A percentile compares a stretch with the other conserved stretches of the same genome.
These are phyloP conservation scores for Megaustenia siamemsis DNA, from an alignment of 2,888 invertebrate species.

Conservation along the genomic window DNA sequence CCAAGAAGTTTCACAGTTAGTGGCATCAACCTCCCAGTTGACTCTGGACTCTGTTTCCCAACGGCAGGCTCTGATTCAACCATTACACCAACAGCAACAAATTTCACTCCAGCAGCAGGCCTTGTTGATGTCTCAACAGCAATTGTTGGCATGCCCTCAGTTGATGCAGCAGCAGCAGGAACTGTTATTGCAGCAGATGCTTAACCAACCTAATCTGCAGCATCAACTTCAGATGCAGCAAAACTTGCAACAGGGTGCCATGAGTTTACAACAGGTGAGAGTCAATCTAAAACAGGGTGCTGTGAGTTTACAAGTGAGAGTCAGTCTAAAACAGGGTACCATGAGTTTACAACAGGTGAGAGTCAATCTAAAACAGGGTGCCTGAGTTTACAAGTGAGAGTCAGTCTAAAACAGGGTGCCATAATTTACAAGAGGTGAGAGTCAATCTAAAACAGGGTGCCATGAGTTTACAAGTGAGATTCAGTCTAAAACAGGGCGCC, in stretches of 20 bases:
- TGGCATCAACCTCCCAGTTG: constrained; percentile 50
- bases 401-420: too few relatives aligned
- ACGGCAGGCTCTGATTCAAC: constrained; percentile 76
- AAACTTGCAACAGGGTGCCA: constrained; percentile 48
- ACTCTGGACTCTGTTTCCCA: constrained; percentile 68
- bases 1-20: constrained; percentile 42
- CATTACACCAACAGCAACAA: constrained; percentile 71
- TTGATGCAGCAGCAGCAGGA: constrained; percentile 72
- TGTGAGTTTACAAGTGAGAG: too few relatives aligned
- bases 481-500: too few relatives aligned
- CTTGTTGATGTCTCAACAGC: constrained; percentile 61
- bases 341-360: too few relatives aligned
- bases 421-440: too few relatives aligned
- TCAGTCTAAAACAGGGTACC: too few relatives aligned
- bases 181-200: constrained; percentile 67
- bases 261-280: constrained; percentile 21
- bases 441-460: too few relatives aligned
- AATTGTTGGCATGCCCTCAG: constrained; percentile 61
- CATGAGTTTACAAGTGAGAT: too few relatives aligned
- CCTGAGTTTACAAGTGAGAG: too few relatives aligned
- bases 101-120: constrained; percentile 58
- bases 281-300: too few relatives aligned
- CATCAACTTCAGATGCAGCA: constrained; percentile 61
- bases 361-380: too few relatives aligned
- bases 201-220: constrained; percentile 64